Evolutionary conservation across 2,113 vertebrate genomes (phyloP).

Genomic region (Bos indicus): DNA sequence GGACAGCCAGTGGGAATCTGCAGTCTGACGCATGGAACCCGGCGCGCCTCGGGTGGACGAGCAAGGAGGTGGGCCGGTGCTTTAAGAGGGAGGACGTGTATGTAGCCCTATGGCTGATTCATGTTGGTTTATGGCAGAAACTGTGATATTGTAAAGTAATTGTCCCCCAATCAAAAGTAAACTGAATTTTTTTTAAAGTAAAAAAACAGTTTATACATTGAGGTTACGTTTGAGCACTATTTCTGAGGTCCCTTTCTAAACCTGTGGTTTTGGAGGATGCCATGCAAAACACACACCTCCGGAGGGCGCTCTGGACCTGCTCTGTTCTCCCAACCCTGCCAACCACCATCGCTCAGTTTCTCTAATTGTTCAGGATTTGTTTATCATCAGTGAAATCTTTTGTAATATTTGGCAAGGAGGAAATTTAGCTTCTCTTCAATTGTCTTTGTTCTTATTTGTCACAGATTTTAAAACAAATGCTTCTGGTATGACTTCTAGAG

Average conservation of each 20-base stretch:
- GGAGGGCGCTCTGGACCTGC: not conserved
- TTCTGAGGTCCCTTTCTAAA: not conserved
- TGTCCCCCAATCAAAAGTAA: not conserved
- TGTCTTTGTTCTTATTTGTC: not conserved
- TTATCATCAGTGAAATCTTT: not conserved
- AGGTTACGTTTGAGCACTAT: too few species aligned
- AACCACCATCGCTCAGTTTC: not conserved
- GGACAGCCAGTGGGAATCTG: not conserved
- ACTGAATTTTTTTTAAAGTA: not conserved
- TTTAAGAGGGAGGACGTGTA: not conserved
- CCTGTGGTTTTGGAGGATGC: not conserved
- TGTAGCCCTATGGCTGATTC: not conserved
- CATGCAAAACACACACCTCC: not conserved
- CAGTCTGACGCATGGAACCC: too few species aligned
- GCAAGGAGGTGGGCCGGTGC: rapidly evolving
- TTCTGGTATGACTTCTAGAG: not conserved
- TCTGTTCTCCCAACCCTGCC: not conserved
- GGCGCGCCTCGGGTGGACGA: not conserved
- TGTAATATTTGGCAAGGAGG: not conserved
- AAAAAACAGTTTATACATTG: not conserved
- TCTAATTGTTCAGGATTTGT: not conserved
- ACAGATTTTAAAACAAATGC: not conserved
- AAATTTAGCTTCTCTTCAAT: not conserved
- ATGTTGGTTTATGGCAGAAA: not conserved
- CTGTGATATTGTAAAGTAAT: not conserved